Percentiles rank a stretch among this genome's conserved stretches.
phyloP scores from a whole-genome alignment of 1,140 invertebrate genomes.

The Aphelinus certus region DNA sequence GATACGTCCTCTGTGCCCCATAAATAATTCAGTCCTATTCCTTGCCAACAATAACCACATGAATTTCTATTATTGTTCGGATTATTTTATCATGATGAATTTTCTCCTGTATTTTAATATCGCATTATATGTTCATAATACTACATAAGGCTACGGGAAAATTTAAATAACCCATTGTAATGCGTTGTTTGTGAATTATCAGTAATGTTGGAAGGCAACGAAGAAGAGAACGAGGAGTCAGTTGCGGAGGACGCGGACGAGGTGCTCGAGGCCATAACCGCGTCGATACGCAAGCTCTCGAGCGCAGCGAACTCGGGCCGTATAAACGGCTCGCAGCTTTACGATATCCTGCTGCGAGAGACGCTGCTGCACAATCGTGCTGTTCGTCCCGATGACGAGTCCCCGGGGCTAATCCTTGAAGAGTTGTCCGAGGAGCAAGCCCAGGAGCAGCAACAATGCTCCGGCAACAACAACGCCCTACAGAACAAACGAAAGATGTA shows the following conservation, averaged over 20 bases:
- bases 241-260: neutral
- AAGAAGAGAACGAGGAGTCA: neutral
- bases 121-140: neutral
- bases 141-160: neutral
- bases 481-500: conserved; percentile 20
- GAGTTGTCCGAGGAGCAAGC: neutral
- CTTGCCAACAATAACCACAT: too few species aligned
- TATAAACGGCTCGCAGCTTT: conserved; percentile 17
- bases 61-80: too few species aligned
- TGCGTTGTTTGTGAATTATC: neutral
- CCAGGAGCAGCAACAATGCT: too few species aligned
- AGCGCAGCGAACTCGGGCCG: conserved; percentile 3
- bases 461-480: too few species aligned
- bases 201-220: neutral
- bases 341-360: conserved; percentile 19
- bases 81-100: neutral
- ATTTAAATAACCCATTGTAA: neutral
- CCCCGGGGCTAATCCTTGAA: neutral
- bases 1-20: too few species aligned
- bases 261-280: neutral
- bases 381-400: too few species aligned
- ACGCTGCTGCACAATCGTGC: conserved; percentile 4
- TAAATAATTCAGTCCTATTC: too few species aligned
- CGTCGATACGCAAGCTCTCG: conserved; percentile 4
- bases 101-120: neutral